Percentiles rank a stretch among this genome's conserved stretches.
Conservation (phyloP, 2,888 invertebrate species). For the Phengaris arion region DNA sequence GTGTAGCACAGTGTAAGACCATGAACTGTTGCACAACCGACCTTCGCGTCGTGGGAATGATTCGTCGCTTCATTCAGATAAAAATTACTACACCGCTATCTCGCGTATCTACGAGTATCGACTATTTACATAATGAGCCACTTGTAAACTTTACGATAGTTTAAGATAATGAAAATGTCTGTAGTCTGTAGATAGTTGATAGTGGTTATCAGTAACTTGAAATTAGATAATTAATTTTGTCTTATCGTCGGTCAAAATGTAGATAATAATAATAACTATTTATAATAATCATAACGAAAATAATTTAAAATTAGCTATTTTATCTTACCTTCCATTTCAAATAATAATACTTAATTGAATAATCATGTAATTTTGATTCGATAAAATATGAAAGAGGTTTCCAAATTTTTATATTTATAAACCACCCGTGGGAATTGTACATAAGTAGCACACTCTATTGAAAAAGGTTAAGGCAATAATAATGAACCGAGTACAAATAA, state of each 20-base stretch:
- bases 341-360: too few species aligned
- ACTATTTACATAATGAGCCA: slow-evolving; percentile 2
- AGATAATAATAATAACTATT: neutral
- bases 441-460: neutral
- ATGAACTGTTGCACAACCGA: slow-evolving; percentile 18
- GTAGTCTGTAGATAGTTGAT: neutral
- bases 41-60: slow-evolving; percentile 21
- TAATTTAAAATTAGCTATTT: too few species aligned
- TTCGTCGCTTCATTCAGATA: neutral
- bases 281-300: too few species aligned
- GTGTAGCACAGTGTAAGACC: slow-evolving; percentile 11
- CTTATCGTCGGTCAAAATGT: neutral
- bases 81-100: slow-evolving; percentile 2
- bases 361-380: too few species aligned
- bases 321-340: too few species aligned
- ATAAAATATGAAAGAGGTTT: too few species aligned
- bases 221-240: neutral
- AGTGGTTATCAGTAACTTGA: too few species aligned
- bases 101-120: neutral
- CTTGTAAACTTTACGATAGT: slow-evolving; percentile 6
- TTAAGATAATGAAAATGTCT: neutral
- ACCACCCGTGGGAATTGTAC: neutral
- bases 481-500: slow-evolving; percentile 30
- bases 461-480: slow-evolving; percentile 28
- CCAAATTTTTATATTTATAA: too few species aligned